These are phyloP conservation scores for Formica aserva DNA, from an alignment of 2,888 invertebrate species.

Conservation along the genomic window DNA sequence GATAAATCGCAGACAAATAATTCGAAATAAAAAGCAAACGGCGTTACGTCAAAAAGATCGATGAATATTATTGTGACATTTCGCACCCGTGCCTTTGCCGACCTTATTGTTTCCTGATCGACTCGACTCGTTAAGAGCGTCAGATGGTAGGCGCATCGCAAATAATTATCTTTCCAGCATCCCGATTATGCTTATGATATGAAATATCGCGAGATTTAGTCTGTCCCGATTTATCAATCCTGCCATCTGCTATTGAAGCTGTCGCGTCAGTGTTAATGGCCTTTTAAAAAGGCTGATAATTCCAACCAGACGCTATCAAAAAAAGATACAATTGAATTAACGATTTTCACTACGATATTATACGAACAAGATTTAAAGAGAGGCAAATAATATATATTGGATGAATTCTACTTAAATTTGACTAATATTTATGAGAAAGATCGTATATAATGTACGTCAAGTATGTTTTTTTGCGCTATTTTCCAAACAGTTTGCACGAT, in stretches of 20 bases:
- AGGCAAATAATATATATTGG: background rate
- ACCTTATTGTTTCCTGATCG: constrained; percentile 54
- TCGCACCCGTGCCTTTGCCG: constrained; percentile 43
- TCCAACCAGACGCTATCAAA: background rate
- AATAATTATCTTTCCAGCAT: constrained; percentile 65
- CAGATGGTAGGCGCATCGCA: constrained; percentile 67
- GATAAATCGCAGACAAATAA: constrained; percentile 52
- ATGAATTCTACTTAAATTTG: background rate
- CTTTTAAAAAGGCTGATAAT: constrained; percentile 39
- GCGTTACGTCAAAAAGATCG: constrained; percentile 48
- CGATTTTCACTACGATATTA: background rate
- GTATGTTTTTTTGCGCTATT: background rate
- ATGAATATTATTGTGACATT: constrained; percentile 52
- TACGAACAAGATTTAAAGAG: background rate
- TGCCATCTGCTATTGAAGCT: constrained; percentile 59
- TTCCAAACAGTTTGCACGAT: background rate
- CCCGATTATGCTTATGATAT: constrained; percentile 61
- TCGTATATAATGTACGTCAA: background rate
- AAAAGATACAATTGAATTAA: background rate
- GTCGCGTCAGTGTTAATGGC: constrained; percentile 48
- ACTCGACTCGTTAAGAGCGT: constrained; percentile 64
- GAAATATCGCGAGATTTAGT: constrained; percentile 56
- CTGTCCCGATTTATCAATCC: constrained; percentile 59
- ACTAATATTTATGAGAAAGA: background rate
- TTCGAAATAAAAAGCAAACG: constrained; percentile 55